phyloP scores from a whole-genome alignment of 2,797 vertebrate species.

The Sphenopsis melanotis region DNA sequence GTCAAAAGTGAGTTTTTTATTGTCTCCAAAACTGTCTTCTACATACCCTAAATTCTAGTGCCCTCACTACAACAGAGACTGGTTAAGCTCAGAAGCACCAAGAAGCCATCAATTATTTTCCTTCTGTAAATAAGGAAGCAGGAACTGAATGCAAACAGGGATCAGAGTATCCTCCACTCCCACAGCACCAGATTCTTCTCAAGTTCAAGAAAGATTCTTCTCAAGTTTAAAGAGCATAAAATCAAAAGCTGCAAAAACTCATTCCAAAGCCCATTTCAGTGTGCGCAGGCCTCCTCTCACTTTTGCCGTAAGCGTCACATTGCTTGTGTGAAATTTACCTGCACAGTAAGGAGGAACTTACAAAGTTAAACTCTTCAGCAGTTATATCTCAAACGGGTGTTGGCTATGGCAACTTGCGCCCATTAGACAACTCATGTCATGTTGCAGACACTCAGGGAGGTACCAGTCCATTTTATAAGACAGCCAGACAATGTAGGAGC shows the following conservation, averaged over 20 bases:
- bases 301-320: fast-evolving
- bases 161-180: background rate
- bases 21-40: background rate
- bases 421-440: background rate
- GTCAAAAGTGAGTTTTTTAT: background rate
- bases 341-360: background rate
- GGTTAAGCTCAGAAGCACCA: background rate
- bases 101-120: background rate
- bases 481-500: fast-evolving
- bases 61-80: background rate
- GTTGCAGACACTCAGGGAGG: background rate
- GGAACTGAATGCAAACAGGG: background rate
- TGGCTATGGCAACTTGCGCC: background rate
- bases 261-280: background rate
- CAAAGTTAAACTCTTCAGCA: background rate
- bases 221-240: background rate
- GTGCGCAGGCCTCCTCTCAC: fast-evolving
- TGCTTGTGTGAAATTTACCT: background rate
- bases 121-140: background rate
- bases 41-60: background rate
- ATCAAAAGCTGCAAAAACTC: background rate
- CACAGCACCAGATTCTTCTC: background rate
- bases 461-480: background rate
- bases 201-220: background rate
- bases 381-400: background rate